Evolutionary conservation across 2,888 invertebrate genomes (phyloP), one percentile per base, ranked within the genome.

Genomic region (Hydraecia micacea): DNA sequence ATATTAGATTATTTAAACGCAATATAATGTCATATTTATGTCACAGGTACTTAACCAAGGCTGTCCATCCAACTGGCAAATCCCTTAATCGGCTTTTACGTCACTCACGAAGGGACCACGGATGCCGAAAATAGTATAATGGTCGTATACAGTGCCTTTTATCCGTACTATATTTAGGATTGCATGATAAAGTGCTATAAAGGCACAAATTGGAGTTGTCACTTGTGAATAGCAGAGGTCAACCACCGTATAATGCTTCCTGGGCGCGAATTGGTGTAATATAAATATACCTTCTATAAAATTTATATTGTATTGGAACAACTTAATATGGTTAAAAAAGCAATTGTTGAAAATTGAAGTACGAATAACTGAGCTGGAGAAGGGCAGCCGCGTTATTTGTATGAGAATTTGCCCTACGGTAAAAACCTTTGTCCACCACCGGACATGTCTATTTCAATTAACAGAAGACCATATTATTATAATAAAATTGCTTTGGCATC

Each of bases 41-140:
- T 55, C 46, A 52, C 58, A 81, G 66, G 63, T 72, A 60, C 63
- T 66, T 79, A 58, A 66, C 36, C 52, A 55, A 72, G 32, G 66
- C 49, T 74, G 73, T 66, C 46, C 68, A 81, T 75, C 60, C 75
- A 75, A 42, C 65, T 72, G 85, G 71, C 15, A 75, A 81, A 75
- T 62, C 74, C 75, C 68, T 72, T 81, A 81, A 81, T 78, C 84
- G 72, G 62, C 60, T 62, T 73, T 83, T 66, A 70, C 60, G 82
- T 83, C 81, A 85, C 70, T 68, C 70, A 68, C 73, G 79, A 60
- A 83, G 81, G 83, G 68, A 73, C 73, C 39, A 55, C 13, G 63
- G n/a, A 2, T 58, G 70, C 68, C 81, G 32, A 85, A 84, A 85
- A 85, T 85, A 83, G 42, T 8, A 32, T 52, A n/a, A 42, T 73